A percentile compares a stretch with the other conserved stretches of the same genome.
Conservation (phyloP, 2,113 vertebrate genomes). For the Lagenorhynchus albirostris region DNA sequence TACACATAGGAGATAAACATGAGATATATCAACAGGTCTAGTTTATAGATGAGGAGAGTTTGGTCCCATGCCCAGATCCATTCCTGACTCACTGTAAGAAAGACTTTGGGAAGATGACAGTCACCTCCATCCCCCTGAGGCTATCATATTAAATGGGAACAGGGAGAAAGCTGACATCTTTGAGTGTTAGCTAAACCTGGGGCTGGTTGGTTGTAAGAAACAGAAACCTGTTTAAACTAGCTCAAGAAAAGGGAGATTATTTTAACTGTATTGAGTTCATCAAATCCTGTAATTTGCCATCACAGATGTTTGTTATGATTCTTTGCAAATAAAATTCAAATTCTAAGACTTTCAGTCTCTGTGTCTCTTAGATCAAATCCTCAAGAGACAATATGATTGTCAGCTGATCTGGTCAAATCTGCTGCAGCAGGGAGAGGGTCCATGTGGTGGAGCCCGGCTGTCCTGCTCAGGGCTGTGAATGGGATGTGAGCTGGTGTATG, state of each 20-base stretch:
- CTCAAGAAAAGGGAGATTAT: background rate
- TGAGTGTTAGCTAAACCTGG: background rate
- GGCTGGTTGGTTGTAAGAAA: background rate
- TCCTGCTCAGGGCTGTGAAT: background rate
- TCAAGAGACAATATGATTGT: background rate
- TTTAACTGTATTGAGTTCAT: background rate
- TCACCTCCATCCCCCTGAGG: fast-evolving
- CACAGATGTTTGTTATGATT: too few relatives aligned
- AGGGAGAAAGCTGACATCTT: background rate
- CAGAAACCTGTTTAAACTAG: background rate
- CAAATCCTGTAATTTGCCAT: background rate
- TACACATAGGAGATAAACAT: background rate
- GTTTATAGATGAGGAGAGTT: background rate
- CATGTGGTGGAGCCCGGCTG: background rate
- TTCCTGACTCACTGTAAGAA: background rate
- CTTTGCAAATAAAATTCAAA: background rate
- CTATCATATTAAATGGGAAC: background rate
- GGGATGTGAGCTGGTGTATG: too few relatives aligned
- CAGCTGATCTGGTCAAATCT: background rate
- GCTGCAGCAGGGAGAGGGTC: too few relatives aligned
- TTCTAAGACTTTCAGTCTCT: background rate
- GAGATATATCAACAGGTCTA: background rate
- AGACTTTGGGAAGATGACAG: too few relatives aligned
- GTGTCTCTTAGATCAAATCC: background rate
- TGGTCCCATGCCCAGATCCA: background rate